Evolutionary conservation across 2,888 invertebrate genomes (phyloP).

Genomic region (Tricholauxania praeusta): DNA sequence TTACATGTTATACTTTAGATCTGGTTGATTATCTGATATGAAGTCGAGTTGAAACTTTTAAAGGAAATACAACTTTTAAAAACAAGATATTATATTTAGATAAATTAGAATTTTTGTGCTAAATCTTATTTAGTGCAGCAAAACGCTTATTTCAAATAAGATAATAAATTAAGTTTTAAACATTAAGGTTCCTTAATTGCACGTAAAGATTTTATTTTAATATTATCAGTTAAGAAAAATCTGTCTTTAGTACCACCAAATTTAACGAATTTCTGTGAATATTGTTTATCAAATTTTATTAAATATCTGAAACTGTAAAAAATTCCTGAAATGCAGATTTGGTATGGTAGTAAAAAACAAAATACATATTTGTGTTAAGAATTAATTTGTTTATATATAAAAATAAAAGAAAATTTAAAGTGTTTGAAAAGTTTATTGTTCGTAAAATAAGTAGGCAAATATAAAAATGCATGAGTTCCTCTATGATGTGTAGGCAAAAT

Average conservation of each 20-base stretch:
- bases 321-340: background rate
- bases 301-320: background rate
- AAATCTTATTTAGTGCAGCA: background rate
- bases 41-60: no score
- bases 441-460: background rate
- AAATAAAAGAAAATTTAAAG: no score
- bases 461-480: no score
- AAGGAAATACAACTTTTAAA: no score
- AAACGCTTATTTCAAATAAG: slow-evolving; percentile 30
- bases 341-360: background rate
- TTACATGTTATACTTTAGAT: no score
- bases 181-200: background rate
- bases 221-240: background rate
- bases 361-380: no score
- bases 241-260: background rate
- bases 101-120: background rate
- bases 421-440: background rate
- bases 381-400: no score
- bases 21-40: no score
- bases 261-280: background rate
- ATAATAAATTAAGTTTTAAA: background rate
- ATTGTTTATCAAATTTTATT: background rate
- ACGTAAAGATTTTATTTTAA: background rate
- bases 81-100: no score
- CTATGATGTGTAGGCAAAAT: no score